A percentile compares a stretch with the other conserved stretches of the same genome.
These are phyloP conservation scores for Psittacus erithacus DNA, from an alignment of 2,113 vertebrate genomes.

Conservation along the genomic window DNA sequence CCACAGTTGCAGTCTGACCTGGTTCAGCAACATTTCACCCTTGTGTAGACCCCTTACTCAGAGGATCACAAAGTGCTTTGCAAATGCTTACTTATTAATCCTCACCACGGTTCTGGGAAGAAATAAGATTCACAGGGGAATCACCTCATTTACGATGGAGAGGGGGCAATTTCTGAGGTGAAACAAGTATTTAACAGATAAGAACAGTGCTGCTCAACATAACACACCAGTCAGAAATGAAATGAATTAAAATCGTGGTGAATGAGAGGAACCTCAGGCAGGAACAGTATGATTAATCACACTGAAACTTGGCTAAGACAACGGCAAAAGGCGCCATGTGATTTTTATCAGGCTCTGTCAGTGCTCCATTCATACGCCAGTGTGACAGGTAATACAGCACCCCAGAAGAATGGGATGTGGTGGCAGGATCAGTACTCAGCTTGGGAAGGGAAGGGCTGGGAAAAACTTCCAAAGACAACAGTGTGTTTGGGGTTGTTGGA, in stretches of 20 bases:
- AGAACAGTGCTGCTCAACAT: not conserved
- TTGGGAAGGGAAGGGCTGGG: not conserved
- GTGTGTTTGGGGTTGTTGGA: not conserved
- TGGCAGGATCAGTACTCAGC: not conserved
- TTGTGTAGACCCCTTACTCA: not conserved
- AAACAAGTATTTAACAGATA: not conserved
- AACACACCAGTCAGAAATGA: not conserved
- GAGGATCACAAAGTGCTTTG: not conserved
- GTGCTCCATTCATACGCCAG: not conserved
- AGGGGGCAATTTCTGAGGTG: not conserved
- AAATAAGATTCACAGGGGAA: constrained; percentile 4
- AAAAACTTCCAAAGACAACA: not conserved
- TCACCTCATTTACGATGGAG: not conserved
- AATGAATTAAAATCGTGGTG: not conserved
- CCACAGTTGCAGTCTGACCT: not conserved
- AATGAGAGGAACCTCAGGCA: not conserved
- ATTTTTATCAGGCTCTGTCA: constrained; percentile 19
- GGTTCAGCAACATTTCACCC: not conserved
- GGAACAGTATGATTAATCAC: constrained; percentile 33
- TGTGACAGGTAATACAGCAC: not conserved
- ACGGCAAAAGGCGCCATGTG: not conserved
- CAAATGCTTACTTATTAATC: not conserved
- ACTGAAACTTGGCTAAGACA: constrained; percentile 22
- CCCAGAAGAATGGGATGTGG: not conserved
- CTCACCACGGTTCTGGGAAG: not conserved